Evolutionary conservation across 2,888 invertebrate genomes (phyloP).

Genomic region (Amblyjoppa proteus): DNA sequence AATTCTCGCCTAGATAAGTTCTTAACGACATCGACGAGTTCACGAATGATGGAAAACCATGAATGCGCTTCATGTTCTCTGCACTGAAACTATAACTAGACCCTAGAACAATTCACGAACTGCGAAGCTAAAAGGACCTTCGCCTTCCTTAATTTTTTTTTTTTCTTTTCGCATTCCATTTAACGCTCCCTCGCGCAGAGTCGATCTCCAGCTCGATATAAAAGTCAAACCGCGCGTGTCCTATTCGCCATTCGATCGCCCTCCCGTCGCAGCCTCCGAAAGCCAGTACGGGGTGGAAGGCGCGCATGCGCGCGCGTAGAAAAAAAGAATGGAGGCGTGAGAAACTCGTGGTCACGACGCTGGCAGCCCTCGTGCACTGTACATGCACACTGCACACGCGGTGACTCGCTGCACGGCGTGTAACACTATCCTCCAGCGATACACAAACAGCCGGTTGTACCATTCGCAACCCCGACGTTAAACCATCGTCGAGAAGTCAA

Average conservation of each 20-base stretch:
- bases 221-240: neutral
- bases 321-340: conserved; percentile 37
- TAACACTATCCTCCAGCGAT: neutral
- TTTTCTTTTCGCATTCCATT: neutral
- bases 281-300: too few species aligned
- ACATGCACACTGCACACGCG: neutral
- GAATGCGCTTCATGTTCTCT: too few species aligned
- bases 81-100: too few species aligned
- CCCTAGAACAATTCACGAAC: neutral
- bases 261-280: neutral
- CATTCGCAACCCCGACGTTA: neutral
- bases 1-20: too few species aligned
- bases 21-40: too few species aligned
- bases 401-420: neutral
- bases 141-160: conserved; percentile 12
- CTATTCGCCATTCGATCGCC: neutral
- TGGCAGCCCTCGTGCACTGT: conserved; percentile 29
- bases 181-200: conserved; percentile 2
- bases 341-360: conserved; percentile 53
- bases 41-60: too few species aligned
- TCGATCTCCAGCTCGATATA: conserved; percentile 34
- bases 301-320: too few species aligned
- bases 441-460: neutral
- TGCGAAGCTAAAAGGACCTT: conserved; percentile 4
- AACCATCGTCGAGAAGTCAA: neutral